A percentile compares a stretch with the other conserved stretches of the same genome.
Conservation (phyloP, 1,140 invertebrate genomes). For the Brachionus asplanchnoidis region DNA sequence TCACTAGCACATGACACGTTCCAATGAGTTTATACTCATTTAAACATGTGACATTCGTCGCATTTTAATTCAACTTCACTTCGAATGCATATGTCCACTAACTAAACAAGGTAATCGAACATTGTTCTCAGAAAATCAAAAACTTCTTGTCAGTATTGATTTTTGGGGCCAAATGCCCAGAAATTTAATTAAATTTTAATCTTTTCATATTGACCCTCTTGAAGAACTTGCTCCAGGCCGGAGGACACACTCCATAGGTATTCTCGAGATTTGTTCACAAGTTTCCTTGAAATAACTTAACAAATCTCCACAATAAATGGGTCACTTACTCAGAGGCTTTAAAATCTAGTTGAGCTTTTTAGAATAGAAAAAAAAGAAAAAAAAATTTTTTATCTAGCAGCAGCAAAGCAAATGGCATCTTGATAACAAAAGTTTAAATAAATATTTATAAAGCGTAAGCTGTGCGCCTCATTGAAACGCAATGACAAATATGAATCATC, state of each 20-base stretch:
- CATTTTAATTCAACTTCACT: not conserved
- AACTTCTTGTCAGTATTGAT: not conserved
- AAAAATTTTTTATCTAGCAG: not conserved
- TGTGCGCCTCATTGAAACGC: not conserved
- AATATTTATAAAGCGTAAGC: constrained; percentile 8
- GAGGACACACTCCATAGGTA: not conserved
- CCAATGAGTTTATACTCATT: not conserved
- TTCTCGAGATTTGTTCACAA: not conserved
- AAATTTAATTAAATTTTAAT: constrained; percentile 1
- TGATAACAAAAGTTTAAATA: constrained; percentile 33
- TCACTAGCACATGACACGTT: not conserved
- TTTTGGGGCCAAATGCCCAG: not conserved
- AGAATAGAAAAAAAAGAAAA: not conserved
- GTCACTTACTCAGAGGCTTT: not conserved
- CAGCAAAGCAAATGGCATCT: not conserved
- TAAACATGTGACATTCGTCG: not conserved
- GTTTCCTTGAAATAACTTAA: constrained; percentile 8
- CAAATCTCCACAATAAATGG: not conserved
- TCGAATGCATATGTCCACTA: not conserved
- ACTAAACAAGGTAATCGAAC: not conserved
- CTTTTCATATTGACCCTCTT: constrained; percentile 7
- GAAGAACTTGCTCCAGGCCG: not conserved
- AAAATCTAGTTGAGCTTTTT: not conserved
- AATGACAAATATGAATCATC: not conserved
- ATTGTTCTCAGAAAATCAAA: not conserved